phyloP scores from a whole-genome alignment of 2,113 vertebrate genomes.

The Limnothrissa miodon region DNA sequence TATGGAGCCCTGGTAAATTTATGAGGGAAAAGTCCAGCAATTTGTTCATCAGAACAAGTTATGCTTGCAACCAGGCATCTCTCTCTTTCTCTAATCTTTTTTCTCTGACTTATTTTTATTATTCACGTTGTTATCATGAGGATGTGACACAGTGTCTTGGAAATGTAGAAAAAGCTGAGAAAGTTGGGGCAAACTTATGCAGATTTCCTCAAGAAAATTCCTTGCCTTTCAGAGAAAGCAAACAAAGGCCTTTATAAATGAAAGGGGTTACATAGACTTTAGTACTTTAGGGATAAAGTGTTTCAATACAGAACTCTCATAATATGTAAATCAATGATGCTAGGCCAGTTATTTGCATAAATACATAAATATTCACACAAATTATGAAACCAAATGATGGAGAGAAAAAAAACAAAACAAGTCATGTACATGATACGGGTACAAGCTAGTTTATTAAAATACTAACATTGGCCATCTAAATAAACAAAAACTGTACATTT shows the following conservation, averaged over 20 bases:
- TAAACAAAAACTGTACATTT: neutral
- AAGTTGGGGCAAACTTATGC: constrained; percentile 9
- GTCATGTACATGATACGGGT: neutral
- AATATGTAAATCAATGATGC: constrained; percentile 7
- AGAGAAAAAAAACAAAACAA: neutral
- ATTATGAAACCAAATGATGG: neutral
- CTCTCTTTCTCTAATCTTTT: too few relatives aligned
- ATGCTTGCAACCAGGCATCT: neutral
- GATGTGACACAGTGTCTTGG: neutral
- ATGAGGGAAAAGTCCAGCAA: constrained; percentile 63
- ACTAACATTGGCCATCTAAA: neutral
- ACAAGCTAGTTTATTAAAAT: neutral
- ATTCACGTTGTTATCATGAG: neutral
- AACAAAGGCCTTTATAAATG: neutral
- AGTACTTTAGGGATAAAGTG: neutral
- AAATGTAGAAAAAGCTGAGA: neutral
- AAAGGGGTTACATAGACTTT: neutral
- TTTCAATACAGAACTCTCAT: neutral
- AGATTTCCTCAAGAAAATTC: neutral
- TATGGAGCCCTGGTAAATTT: constrained; percentile 63
- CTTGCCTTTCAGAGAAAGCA: neutral
- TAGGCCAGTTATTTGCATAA: neutral
- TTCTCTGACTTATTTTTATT: too few relatives aligned
- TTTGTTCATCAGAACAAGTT: neutral
- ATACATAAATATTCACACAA: neutral